phyloP scores from a whole-genome alignment of 1,140 invertebrate genomes.

The Liolophura sinensis region DNA sequence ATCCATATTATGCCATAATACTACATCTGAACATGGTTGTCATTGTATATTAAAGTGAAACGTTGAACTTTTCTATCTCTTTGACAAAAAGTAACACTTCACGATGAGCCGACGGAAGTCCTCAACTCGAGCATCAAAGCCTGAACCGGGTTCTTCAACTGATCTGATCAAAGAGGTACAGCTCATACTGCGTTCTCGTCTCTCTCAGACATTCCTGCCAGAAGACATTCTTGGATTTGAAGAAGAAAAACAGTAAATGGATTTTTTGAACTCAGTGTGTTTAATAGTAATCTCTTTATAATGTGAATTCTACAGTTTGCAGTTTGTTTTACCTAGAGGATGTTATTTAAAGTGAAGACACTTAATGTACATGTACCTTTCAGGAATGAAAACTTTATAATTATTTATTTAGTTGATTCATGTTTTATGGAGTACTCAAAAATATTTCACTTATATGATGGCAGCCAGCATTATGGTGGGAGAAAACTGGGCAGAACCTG shows the following conservation, averaged over 20 bases:
- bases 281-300: neutral
- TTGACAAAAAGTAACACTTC: too few species aligned
- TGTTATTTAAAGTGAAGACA: neutral
- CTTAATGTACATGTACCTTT: neutral
- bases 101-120: too few species aligned
- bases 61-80: too few species aligned
- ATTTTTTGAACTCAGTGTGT: neutral
- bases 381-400: neutral
- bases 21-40: too few species aligned
- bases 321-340: neutral
- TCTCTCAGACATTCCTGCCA: slow-evolving; percentile 5
- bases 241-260: slow-evolving; percentile 18
- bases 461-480: too few species aligned
- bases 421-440: too few species aligned
- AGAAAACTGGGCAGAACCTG: too few species aligned
- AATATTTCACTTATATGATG: too few species aligned
- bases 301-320: slow-evolving; percentile 1
- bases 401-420: too few species aligned
- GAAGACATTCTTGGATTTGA: slow-evolving; percentile 14
- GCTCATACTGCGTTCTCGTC: neutral
- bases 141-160: neutral
- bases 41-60: too few species aligned
- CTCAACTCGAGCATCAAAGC: neutral
- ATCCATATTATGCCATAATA: too few species aligned
- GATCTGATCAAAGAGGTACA: slow-evolving; percentile 1